Evolutionary conservation across 2,797 vertebrate species (phyloP), one percentile per base, ranked within the genome.

Genomic region (Bradypus variegatus): DNA sequence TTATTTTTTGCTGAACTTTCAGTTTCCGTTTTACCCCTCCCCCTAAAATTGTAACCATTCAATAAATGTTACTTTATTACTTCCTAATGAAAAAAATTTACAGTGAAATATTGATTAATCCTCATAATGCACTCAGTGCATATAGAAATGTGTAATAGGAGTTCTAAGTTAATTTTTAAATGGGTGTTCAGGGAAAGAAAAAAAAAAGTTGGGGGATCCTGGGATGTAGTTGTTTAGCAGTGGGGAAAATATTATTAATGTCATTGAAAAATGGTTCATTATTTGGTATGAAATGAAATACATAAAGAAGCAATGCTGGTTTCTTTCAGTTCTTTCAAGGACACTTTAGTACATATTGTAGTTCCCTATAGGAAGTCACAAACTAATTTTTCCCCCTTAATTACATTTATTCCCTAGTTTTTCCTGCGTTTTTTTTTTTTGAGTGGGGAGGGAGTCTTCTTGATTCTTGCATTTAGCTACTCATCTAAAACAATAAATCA

Each of bases 31-130:
- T 90, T 70, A 58, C 75, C 4, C 6, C 38, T 83, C 2, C 6
- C 29, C 15, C 18, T 15, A 72, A 50, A 45, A 93, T 79, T 90
- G 62, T 31, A 86, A 36, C 8, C 77, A 21, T 75, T 89, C 87
- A 60, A 85, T 65, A 65, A 85, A 67, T 25, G 2, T 75, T 91
- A 85, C 65, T 23, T 19, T 72, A 70, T 91, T 75, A 62, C 29
- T 89, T 85, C 8, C 14, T 65, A 77, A 83, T 73, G 36, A 70
- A 89, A 84, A 69, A 70, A 89, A 70, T n/a, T 58, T 69, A 29
- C 48, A 67, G 38, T 95, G 82, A 93, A 88, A 79, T 87, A 91
- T 90, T 93, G 65, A 41, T 88, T 92, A 88, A 79, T 94, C 91
- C 92, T 93, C 25, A n/a, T 76, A 92, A 78, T 50, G 36, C 23